phyloP scores from a whole-genome alignment of 37 sponge, comb jelly and placozoan species.

The Dysidea cf. avara region DNA sequence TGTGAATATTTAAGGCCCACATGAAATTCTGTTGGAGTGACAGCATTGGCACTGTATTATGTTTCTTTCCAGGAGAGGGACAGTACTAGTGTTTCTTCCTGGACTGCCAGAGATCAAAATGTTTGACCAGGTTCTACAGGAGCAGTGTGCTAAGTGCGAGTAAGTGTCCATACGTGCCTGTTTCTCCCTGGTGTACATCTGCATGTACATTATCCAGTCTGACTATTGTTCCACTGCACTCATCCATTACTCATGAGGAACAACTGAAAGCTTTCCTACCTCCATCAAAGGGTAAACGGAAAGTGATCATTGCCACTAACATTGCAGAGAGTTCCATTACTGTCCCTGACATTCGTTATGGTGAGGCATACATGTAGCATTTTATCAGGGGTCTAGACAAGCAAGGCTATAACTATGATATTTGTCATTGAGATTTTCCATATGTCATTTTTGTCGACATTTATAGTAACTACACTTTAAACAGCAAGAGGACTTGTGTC shows the following conservation, averaged over 20 bases:
- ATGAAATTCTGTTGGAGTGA: too few relatives aligned
- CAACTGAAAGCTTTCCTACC: slow-evolving; percentile 72
- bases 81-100: slow-evolving; percentile 92
- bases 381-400: too few relatives aligned
- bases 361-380: slow-evolving; percentile 27
- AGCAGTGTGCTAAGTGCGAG: background rate
- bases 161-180: slow-evolving; percentile 17
- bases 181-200: background rate
- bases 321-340: slow-evolving; percentile 98
- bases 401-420: too few relatives aligned
- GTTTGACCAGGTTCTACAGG: slow-evolving; percentile 41
- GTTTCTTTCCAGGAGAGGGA: too few relatives aligned
- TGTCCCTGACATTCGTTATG: slow-evolving; percentile 95
- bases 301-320: slow-evolving; percentile 96
- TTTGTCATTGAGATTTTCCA: too few relatives aligned
- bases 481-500: too few relatives aligned
- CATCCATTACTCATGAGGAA: slow-evolving; percentile 66
- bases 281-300: slow-evolving; percentile 69
- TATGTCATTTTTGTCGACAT: too few relatives aligned
- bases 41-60: too few relatives aligned
- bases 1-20: too few relatives aligned
- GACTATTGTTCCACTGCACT: slow-evolving; percentile 75
- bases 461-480: too few relatives aligned
- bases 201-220: slow-evolving; percentile 20
- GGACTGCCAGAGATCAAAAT: slow-evolving; percentile 85